A percentile compares a stretch with the other conserved stretches of the same genome.
These are phyloP conservation scores for Tiphia femorata DNA, from an alignment of 2,888 invertebrate species.

Conservation along the genomic window DNA sequence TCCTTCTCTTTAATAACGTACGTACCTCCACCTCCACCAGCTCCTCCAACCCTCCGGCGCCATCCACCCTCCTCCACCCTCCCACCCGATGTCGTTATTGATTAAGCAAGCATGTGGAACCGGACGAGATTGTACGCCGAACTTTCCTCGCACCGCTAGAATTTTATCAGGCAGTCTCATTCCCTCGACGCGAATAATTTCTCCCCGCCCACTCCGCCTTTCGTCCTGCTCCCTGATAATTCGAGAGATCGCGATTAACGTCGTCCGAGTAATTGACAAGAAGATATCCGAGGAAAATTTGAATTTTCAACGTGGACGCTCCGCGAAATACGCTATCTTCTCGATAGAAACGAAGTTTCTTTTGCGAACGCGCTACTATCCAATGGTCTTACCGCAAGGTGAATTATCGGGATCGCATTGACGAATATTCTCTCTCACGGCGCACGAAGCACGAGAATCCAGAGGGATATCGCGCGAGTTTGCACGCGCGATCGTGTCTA, in stretches of 20 bases:
- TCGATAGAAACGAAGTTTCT: neutral
- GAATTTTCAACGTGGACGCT: too few relatives aligned
- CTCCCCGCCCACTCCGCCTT: too few relatives aligned
- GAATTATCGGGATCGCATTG: neutral
- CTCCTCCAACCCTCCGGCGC: neutral
- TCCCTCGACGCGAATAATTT: too few relatives aligned
- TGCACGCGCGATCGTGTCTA: slow-evolving; percentile 7
- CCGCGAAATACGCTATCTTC: too few relatives aligned
- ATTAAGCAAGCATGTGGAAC: slow-evolving; percentile 48
- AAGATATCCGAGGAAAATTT: too few relatives aligned
- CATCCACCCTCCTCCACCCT: neutral
- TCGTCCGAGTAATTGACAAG: too few relatives aligned
- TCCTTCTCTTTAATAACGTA: neutral
- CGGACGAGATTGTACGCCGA: neutral
- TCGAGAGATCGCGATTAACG: too few relatives aligned
- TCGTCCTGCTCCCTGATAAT: too few relatives aligned
- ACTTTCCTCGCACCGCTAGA: neutral
- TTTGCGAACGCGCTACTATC: too few relatives aligned
- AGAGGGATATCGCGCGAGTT: neutral
- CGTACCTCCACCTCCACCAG: neutral
- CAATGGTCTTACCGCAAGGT: too few relatives aligned
- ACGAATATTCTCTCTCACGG: neutral
- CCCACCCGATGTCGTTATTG: slow-evolving; percentile 51
- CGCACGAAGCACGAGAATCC: too few relatives aligned
- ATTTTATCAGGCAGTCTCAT: slow-evolving; percentile 1